A percentile compares a stretch with the other conserved stretches of the same genome.
Evolutionary conservation across 2,113 vertebrate species (phyloP).

Genomic region (Pantherophis guttatus): DNA sequence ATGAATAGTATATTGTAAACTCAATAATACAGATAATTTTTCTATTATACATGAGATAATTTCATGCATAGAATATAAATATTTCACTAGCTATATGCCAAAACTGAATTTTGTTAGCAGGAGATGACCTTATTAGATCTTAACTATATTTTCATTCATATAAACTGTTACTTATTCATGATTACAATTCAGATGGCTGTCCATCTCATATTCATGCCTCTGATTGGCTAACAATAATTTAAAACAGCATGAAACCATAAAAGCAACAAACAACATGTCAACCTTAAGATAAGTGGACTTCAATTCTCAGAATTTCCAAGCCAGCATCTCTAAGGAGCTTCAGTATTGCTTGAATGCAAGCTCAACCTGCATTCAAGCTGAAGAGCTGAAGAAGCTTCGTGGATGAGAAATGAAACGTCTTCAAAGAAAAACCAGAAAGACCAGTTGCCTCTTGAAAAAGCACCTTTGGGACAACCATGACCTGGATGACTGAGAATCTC

Average conservation of each 20-base stretch:
- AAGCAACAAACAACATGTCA: neutral
- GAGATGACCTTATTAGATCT: neutral
- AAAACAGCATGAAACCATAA: neutral
- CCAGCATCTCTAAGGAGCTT: neutral
- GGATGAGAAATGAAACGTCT: too few relatives aligned
- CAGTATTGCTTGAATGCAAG: neutral
- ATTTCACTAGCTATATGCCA: neutral
- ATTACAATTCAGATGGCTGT: neutral
- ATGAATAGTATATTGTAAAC: neutral
- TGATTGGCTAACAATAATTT: neutral
- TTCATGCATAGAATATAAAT: neutral
- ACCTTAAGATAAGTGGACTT: neutral
- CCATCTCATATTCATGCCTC: neutral
- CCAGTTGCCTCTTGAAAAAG: too few relatives aligned
- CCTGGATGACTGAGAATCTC: too few relatives aligned
- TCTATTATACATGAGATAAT: neutral
- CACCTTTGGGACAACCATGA: too few relatives aligned
- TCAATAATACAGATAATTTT: neutral
- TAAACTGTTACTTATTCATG: neutral
- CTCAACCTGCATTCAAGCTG: neutral
- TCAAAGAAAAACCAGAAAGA: too few relatives aligned
- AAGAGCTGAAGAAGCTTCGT: too few relatives aligned
- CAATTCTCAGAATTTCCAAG: neutral
- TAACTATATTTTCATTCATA: neutral
- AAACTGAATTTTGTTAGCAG: neutral